Conservation (phyloP, 2,797 vertebrate genomes). For the Sciaenops ocellatus region DNA sequence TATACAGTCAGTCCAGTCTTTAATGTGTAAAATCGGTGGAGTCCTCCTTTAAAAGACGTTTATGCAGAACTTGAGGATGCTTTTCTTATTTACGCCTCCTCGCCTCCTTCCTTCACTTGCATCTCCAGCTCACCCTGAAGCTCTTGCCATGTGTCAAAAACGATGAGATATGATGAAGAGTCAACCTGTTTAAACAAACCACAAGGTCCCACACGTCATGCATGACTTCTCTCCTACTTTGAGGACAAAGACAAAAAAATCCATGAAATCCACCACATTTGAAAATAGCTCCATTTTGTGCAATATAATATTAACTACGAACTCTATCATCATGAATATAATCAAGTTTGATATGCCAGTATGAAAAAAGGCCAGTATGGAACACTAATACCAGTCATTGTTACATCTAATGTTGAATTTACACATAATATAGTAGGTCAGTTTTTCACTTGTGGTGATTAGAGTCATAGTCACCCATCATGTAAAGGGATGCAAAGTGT, state of each 20-base stretch:
- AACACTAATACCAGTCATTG: slow-evolving; percentile 52
- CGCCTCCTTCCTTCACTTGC: slow-evolving; percentile 1
- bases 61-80: background rate
- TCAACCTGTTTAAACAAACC: too few relatives aligned
- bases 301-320: background rate
- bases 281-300: background rate
- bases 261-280: background rate
- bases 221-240: too few relatives aligned
- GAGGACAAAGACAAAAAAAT: too few relatives aligned
- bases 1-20: background rate
- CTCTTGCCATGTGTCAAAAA: background rate
- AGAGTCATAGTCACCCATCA: background rate
- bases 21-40: background rate
- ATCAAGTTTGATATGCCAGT: background rate
- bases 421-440: slow-evolving; percentile 18
- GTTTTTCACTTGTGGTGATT: slow-evolving; percentile 27
- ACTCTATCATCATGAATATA: background rate
- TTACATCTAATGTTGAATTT: slow-evolving; percentile 17
- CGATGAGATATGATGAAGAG: background rate
- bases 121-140: background rate
- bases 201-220: too few relatives aligned
- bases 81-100: slow-evolving; percentile 1
- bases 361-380: slow-evolving; percentile 34
- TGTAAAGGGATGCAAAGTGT: slow-evolving; percentile 47
- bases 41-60: background rate